Base-by-base conservation (phyloP, 2,113 vertebrate genomes). In the Nematolebias whitei region DNA sequence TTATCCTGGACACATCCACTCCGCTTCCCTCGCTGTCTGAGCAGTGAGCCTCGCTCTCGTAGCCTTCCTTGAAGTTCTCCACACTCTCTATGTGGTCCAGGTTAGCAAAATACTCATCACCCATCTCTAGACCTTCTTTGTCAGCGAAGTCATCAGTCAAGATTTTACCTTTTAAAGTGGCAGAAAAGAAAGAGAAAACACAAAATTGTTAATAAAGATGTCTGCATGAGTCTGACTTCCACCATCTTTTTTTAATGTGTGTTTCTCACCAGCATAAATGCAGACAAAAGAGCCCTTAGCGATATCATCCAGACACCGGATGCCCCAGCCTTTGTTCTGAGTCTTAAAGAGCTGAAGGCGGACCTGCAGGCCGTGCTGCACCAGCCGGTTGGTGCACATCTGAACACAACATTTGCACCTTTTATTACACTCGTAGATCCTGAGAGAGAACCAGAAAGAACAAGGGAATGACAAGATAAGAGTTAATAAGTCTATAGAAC, bases 321-420 rank as follows among this genome's bases (percentile, higher is more conserved):
- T 99, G 49, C 98, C 98, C 98, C 98, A 99, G 20, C 98, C 98
- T 70, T 99, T 99, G 92, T 99, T 98, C 88, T 98, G 96, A 0
- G 98, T 99, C 87, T 99, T 99, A 89, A 99, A 99, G 4, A 99
- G 92, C 88, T 99, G 98, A n/a, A 99, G 95, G 0, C 97, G 89
- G 47, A 99, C 96, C 66, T 99, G 98, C 5, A 99, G 92, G 22
- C 98, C 98, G 0, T 98, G 98, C 52, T 99, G 98, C 1, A 99
- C 98, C 91, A 99, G 58, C 1, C 96, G 93, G 72, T 99, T 99
- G 40, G 92, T 96, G 89, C 98, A 99, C 95, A 97, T 95, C 86
- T 95, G 92, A 9, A 59, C 0, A 57, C 92, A 96, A 80, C 98
- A 99, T 50, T 94, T 92, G 80, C 98, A 99, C 61, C 93, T 90